Evolutionary conservation across 2,797 vertebrate species (phyloP).

Genomic region (Clamator glandarius): DNA sequence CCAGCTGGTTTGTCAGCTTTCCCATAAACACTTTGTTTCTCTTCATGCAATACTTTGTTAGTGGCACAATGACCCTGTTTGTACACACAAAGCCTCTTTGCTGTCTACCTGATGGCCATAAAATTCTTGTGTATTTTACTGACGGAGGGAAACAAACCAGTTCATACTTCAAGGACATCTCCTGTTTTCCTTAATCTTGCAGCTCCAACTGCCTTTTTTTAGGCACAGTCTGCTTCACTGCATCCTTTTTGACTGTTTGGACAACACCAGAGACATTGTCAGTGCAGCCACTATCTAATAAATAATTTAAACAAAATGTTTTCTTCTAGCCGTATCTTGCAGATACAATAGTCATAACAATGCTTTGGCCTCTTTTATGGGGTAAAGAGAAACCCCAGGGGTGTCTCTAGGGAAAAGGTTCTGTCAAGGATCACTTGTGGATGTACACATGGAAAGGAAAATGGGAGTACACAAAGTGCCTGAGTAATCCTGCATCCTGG

Average conservation of each 20-base stretch:
- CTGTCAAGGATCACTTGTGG: not conserved
- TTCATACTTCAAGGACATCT: not conserved
- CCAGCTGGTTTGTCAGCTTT: not conserved
- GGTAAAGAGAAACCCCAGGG: not conserved
- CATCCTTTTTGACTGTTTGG: not conserved
- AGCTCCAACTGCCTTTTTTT: not conserved
- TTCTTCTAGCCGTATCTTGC: not conserved
- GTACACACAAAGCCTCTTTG: not conserved
- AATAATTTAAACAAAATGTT: not conserved
- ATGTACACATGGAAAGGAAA: not conserved
- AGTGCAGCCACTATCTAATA: not conserved
- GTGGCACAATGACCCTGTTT: not conserved
- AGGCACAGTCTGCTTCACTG: not conserved
- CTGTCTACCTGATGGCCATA: not conserved
- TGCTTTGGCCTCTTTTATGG: not conserved
- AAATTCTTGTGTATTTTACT: not conserved
- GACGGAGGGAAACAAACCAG: not conserved
- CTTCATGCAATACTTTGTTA: accelerated
- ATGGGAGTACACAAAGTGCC: not conserved
- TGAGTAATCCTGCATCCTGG: constrained; percentile 15
- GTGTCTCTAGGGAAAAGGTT: not conserved
- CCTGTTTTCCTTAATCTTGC: not conserved
- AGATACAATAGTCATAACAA: not conserved
- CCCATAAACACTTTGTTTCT: not conserved
- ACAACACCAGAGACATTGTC: not conserved